These are phyloP conservation scores for Lordiphosa collinella DNA, from an alignment of 1,140 invertebrate species.

Conservation along the genomic window DNA sequence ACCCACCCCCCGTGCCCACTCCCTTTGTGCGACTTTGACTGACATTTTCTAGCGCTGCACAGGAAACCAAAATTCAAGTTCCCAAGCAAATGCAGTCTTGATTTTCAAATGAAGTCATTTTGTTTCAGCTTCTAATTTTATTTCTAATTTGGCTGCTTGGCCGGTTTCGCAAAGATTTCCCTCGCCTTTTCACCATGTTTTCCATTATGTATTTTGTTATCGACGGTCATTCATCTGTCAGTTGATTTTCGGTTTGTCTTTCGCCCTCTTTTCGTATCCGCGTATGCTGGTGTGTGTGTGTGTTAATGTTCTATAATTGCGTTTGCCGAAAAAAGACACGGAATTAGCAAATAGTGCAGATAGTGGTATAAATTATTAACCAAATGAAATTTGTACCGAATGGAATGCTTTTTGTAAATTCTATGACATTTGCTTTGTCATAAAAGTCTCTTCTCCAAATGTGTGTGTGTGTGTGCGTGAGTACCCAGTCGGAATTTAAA, in stretches of 20 bases:
- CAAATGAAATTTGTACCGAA: slow-evolving; percentile 27
- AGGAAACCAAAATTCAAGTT: slow-evolving; percentile 43
- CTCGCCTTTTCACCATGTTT: slow-evolving; percentile 41
- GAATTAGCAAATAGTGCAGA: slow-evolving; percentile 10
- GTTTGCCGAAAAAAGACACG: slow-evolving; percentile 12
- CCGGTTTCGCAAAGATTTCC: slow-evolving; percentile 51
- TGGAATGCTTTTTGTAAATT: slow-evolving; percentile 36
- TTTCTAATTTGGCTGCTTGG: slow-evolving; percentile 20
- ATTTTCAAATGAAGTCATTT: slow-evolving; percentile 1
- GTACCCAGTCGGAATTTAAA: no score
- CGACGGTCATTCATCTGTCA: slow-evolving; percentile 71
- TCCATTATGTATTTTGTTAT: slow-evolving; percentile 60
- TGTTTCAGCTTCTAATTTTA: no score
- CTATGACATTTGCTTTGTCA: slow-evolving; percentile 37
- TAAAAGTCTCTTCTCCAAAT: slow-evolving; percentile 17
- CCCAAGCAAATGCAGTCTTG: slow-evolving; percentile 19
- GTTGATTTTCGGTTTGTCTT: slow-evolving; percentile 56
- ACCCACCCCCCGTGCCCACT: slow-evolving; percentile 34
- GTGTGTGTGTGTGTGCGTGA: slow-evolving; percentile 14
- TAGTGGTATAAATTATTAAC: slow-evolving; percentile 36
- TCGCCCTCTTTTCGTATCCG: slow-evolving; percentile 36
- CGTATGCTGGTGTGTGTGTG: slow-evolving; percentile 35
- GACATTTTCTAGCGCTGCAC: slow-evolving; percentile 43
- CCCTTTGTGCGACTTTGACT: slow-evolving; percentile 60
- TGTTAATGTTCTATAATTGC: slow-evolving; percentile 40